These are phyloP conservation scores for Lasioglossum oenotherae DNA, from an alignment of 2,888 invertebrate genomes.

Conservation along the genomic window DNA sequence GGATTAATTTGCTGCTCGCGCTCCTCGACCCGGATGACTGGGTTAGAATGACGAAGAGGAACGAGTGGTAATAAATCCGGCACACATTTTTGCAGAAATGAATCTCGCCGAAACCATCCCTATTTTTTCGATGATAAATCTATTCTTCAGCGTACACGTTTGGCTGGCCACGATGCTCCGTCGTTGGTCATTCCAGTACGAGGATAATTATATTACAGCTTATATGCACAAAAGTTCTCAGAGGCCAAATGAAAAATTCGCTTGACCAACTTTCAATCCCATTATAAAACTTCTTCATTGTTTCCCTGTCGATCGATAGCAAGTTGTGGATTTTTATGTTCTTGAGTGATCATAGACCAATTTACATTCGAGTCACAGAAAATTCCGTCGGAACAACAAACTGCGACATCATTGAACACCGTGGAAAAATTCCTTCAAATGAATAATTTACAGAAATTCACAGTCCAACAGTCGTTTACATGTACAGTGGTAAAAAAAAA, in stretches of 20 bases:
- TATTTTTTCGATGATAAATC: neutral
- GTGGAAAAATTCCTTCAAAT: neutral
- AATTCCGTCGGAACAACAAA: no score
- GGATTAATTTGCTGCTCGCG: neutral
- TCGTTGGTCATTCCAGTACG: neutral
- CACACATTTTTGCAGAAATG: neutral
- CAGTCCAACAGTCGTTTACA: neutral
- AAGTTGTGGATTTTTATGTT: no score
- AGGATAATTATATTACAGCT: neutral
- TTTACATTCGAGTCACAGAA: neutral
- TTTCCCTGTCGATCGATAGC: no score
- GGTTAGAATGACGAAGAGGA: neutral
- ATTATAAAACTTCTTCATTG: no score
- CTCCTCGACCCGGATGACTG: neutral
- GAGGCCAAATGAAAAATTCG: no score
- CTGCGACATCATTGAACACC: no score
- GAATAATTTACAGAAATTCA: neutral
- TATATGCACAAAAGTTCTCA: neutral
- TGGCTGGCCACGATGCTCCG: no score
- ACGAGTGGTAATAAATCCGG: neutral
- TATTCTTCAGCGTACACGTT: no score
- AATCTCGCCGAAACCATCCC: neutral
- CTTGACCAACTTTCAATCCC: no score
- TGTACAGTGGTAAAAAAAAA: neutral
- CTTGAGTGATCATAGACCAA: neutral